These are phyloP conservation scores for Cirrhinus molitorella DNA, from an alignment of 2,797 vertebrate species.

Conservation along the genomic window DNA sequence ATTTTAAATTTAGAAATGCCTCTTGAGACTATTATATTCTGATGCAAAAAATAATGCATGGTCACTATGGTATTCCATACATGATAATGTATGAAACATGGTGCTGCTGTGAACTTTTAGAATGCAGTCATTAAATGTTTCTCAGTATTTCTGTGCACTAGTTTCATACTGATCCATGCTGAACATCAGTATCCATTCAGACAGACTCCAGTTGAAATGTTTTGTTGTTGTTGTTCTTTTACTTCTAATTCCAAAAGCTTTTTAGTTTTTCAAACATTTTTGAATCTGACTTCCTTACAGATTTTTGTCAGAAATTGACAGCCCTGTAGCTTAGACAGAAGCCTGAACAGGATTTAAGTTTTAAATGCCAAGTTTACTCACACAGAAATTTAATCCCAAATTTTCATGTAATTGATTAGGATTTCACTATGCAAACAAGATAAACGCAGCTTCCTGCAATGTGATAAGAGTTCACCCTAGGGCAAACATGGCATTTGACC, in stretches of 20 bases:
- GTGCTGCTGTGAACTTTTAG: background rate
- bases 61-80: background rate
- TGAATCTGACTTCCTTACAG: background rate
- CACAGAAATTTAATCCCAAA: background rate
- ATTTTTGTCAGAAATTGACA: background rate
- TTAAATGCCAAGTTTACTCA: background rate
- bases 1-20: background rate
- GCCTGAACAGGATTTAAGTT: background rate
- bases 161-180: background rate
- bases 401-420: constrained; percentile 5
- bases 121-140: too few species aligned
- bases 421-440: background rate
- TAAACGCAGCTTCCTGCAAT: background rate
- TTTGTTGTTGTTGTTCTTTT: background rate
- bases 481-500: background rate
- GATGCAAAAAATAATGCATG: background rate
- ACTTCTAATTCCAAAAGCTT: background rate
- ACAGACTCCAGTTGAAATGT: background rate
- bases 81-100: background rate
- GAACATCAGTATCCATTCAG: background rate
- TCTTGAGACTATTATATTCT: background rate
- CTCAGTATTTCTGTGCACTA: background rate
- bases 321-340: background rate
- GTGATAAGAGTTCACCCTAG: background rate
- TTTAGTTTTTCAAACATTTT: background rate